A percentile compares a stretch with the other conserved stretches of the same genome.
Evolutionary conservation across 2,888 invertebrate genomes (phyloP).

Genomic region (Pyrrhosoma nymphula): DNA sequence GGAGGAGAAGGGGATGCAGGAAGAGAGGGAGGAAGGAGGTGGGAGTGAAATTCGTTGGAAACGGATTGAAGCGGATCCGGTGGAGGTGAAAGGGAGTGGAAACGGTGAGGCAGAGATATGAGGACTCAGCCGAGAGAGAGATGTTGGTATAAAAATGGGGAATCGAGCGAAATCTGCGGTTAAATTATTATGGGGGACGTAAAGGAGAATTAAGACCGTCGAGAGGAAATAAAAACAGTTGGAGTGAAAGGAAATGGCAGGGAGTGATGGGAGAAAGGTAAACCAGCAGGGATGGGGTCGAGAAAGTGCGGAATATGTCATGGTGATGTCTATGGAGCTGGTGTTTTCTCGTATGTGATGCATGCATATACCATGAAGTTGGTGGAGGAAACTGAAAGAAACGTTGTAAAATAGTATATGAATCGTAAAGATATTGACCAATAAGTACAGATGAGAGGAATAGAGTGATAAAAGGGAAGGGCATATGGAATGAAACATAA

Average conservation of each 20-base stretch:
- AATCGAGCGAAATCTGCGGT: neutral
- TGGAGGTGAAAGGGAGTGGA: neutral
- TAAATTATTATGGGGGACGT: neutral
- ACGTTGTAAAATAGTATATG: neutral
- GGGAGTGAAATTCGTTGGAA: slow-evolving; percentile 1
- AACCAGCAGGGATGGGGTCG: neutral
- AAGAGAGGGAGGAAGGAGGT: neutral
- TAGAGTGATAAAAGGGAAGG: neutral
- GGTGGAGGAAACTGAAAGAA: neutral
- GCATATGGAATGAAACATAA: neutral
- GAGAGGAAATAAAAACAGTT: neutral
- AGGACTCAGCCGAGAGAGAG: neutral
- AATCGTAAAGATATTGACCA: neutral
- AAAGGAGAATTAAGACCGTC: neutral
- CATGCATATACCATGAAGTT: neutral
- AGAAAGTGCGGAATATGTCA: neutral
- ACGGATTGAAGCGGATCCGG: neutral
- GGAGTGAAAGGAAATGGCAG: neutral
- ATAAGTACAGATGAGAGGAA: neutral
- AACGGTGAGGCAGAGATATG: neutral
- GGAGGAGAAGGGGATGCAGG: neutral
- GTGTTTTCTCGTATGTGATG: neutral
- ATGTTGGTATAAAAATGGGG: neutral
- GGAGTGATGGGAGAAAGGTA: neutral
- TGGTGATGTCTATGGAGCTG: neutral